Evolutionary conservation across 2,888 invertebrate genomes (phyloP).

Genomic region (Chloroclystis v-ata): DNA sequence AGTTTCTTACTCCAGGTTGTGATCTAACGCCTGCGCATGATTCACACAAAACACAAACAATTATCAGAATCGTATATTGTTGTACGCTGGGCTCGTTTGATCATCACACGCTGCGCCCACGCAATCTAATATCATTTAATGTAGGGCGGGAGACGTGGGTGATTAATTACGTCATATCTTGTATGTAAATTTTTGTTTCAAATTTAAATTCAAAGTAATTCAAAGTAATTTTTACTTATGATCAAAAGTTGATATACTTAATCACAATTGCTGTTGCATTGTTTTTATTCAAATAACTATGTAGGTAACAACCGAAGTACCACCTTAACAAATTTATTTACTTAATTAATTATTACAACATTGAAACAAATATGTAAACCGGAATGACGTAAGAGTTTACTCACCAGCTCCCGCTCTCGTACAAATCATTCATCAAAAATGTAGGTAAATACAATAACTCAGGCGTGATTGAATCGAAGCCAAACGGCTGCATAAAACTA

Average conservation of each 20-base stretch:
- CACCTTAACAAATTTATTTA: too few species aligned
- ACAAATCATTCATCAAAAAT: constrained; percentile 27
- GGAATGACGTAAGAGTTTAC: constrained; percentile 5
- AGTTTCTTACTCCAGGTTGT: background rate
- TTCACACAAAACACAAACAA: constrained; percentile 11
- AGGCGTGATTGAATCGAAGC: constrained; percentile 32
- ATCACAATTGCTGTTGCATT: too few species aligned
- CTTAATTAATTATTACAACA: too few species aligned
- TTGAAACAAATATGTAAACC: background rate
- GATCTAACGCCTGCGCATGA: constrained; percentile 4
- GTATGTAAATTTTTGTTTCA: too few species aligned
- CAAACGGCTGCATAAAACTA: constrained; percentile 31
- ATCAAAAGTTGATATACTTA: too few species aligned
- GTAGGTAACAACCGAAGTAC: too few species aligned
- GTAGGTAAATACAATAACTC: constrained; percentile 33
- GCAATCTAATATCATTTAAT: constrained; percentile 19
- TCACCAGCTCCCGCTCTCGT: background rate
- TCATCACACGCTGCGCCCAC: constrained; percentile 20
- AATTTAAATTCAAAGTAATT: too few species aligned
- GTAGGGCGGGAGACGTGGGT: constrained; percentile 5
- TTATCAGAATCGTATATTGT: constrained; percentile 10
- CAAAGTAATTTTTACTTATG: too few species aligned
- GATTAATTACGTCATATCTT: constrained; percentile 7
- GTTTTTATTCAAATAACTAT: too few species aligned
- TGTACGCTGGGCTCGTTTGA: constrained; percentile 15